Evolutionary conservation across 2,797 vertebrate species (phyloP), one percentile per base, ranked within the genome.

Genomic region (Darevskia nairensis): DNA sequence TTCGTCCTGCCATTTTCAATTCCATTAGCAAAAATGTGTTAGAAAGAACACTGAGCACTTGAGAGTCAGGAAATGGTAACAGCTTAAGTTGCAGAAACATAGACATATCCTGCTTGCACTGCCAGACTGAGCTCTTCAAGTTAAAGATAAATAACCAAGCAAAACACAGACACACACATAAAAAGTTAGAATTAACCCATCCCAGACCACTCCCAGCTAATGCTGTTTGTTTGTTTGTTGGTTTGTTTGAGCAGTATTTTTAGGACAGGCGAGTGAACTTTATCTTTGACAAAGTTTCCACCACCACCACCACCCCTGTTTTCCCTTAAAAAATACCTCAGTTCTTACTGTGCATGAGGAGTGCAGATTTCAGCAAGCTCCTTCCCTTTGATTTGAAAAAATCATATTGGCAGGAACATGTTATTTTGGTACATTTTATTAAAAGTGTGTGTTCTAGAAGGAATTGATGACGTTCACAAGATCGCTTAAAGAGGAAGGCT

Each of bases 1-100:
- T 55, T 15, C 61, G 27, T 35, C n/a, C 76, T 74, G 35, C 88
- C 69, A 50, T 76, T 87, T 76, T 68, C 80, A 81, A 84, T 80
- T 84, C 76, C 59, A 44, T 74, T 80, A 84, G 23, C 32, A 87
- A 74, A 10, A 84, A 84, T 74, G 50, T 82, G 74, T 74, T 78
- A 50, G 27, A 27, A 80, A 82, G 71, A 71, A 59, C 32, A 46
- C 4, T 41, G 35, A 83, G 55, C 44, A 46, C 75, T 72, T 80
- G 59, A 88, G 66, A 88, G 35, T 17, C 50, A 85, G 77, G 76
- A 86, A 74, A 39, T 15, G 41, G n/a, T 46, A 66, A 74, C 41
- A 80, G 76, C 55, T 23, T 6, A 80, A 4, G 19, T 55, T 81
- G 77, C 5, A 50, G 59, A 68, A 75, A 84, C 41, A 80, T 27